A percentile compares a stretch with the other conserved stretches of the same genome.
phyloP scores from a whole-genome alignment of 2,888 invertebrate genomes.

The Drosophila putrida region DNA sequence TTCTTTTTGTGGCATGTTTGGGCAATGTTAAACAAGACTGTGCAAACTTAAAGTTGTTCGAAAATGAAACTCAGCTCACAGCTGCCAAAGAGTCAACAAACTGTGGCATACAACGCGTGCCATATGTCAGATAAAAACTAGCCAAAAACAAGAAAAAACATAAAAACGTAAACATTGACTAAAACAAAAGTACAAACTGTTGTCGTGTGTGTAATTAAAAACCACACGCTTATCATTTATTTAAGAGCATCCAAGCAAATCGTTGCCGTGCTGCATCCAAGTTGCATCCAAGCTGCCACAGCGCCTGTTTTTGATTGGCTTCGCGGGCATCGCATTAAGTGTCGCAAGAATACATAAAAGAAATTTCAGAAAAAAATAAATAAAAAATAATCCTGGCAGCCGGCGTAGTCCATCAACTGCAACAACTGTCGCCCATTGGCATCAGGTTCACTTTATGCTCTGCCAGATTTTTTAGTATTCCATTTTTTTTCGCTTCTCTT shows the following conservation, averaged over 20 bases:
- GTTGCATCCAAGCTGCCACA: slow-evolving; percentile 52
- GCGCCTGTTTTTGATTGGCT: slow-evolving; percentile 82
- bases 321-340: slow-evolving; percentile 71
- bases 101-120: slow-evolving; percentile 68
- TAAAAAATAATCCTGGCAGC: slow-evolving; percentile 46
- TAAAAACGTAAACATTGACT: slow-evolving; percentile 16
- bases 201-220: slow-evolving; percentile 70
- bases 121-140: slow-evolving; percentile 60
- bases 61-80: slow-evolving; percentile 46
- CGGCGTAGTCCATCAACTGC: slow-evolving; percentile 58
- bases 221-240: slow-evolving; percentile 71
- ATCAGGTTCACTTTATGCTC: slow-evolving; percentile 53
- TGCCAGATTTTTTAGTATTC: slow-evolving; percentile 37
- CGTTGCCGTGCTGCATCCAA: slow-evolving; percentile 21
- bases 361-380: slow-evolving; percentile 9
- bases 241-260: slow-evolving; percentile 48
- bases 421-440: slow-evolving; percentile 56
- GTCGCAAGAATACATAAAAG: slow-evolving; percentile 29
- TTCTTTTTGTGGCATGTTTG: slow-evolving; percentile 73
- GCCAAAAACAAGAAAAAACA: slow-evolving; percentile 19
- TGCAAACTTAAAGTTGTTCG: slow-evolving; percentile 65
- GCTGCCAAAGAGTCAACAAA: slow-evolving; percentile 68
- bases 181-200: slow-evolving; percentile 37
- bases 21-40: slow-evolving; percentile 68
- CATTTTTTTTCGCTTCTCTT: slow-evolving; percentile 21